Evolutionary conservation across 2,113 vertebrate species (phyloP), one percentile per base, ranked within the genome.

Genomic region (Centropus bengalensis): DNA sequence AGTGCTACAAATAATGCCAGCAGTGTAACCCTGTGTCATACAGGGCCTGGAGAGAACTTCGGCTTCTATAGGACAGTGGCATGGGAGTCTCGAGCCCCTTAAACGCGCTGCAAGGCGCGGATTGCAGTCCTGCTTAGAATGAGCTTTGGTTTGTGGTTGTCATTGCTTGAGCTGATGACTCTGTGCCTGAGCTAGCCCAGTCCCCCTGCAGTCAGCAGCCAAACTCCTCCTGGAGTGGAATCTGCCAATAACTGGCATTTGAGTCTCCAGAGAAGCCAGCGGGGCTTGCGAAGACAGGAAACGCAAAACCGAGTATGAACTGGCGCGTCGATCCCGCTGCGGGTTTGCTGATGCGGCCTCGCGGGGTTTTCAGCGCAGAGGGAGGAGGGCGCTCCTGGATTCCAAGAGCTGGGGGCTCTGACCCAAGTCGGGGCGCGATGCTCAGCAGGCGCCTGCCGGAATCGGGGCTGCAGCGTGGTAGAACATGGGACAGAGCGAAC

Each of bases 51-150:
- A 68, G 84, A 75, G 66, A 84, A 93, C 86, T 88, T 88, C 69
- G 77, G 40, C 60, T 87, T 95, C 70, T 84, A 83, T 42, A 76
- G 59, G n/a, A 32, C 5, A 84, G 40, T 28, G 30, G 19, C 75
- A 82, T 36, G 56, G 82, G 84, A 75, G 76, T 36, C 76, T 88
- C 40, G 59, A 71, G 76, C 67, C 77, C 82, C 51, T 86, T 93
- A 91, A 88, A 75, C 60, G 52, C 80, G 83, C 76, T 88, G 69
- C 64, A 86, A 92, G 92, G 30, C 86, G 80, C 76, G 84, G 86
- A 81, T 60, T 92, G 69, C 60, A 75, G 5, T 84, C 45, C 77
- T 64, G 30, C 56, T 86, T 60, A 92, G 71, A 92, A 91, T 32
- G 36, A 87, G 68, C 54, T 54, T 86, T 36, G 1, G 1, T 33